Percentiles rank a stretch among this genome's conserved stretches.
These are phyloP conservation scores for Mionectes olivaceus DNA, from an alignment of 2,797 vertebrate genomes.

Conservation along the genomic window DNA sequence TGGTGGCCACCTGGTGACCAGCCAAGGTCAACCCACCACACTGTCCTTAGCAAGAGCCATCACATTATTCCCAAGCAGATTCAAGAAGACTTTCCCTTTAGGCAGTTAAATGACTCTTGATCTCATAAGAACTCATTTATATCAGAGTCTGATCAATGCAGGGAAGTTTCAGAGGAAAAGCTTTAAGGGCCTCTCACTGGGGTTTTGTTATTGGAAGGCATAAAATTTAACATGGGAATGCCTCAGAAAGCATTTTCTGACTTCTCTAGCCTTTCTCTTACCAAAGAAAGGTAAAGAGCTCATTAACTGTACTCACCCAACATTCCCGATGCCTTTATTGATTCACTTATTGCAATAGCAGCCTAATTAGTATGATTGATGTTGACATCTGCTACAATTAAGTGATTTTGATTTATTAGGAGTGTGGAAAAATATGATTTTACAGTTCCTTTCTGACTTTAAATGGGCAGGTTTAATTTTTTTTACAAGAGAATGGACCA, in stretches of 20 bases:
- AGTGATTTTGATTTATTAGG: neutral
- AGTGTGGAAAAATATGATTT: neutral
- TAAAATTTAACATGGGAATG: neutral
- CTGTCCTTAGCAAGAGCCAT: neutral
- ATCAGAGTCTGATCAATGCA: neutral
- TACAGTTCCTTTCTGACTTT: neutral
- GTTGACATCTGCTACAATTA: neutral
- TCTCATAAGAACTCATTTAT: neutral
- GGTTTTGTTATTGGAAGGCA: neutral
- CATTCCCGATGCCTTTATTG: neutral
- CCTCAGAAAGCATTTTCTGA: neutral
- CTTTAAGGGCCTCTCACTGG: neutral
- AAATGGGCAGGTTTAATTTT: neutral
- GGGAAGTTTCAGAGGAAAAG: neutral
- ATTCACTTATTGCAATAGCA: neutral
- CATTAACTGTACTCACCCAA: neutral
- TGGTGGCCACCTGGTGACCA: neutral
- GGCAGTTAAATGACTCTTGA: neutral
- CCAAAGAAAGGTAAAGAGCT: neutral
- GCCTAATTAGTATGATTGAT: conserved; percentile 7
- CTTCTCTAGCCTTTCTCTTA: neutral
- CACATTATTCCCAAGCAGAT: neutral
- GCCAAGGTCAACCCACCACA: neutral
- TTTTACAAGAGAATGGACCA: neutral
- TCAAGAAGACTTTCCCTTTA: neutral